These are phyloP conservation scores for Philopedon plagiatum DNA, from an alignment of 2,888 invertebrate genomes.

Conservation along the genomic window DNA sequence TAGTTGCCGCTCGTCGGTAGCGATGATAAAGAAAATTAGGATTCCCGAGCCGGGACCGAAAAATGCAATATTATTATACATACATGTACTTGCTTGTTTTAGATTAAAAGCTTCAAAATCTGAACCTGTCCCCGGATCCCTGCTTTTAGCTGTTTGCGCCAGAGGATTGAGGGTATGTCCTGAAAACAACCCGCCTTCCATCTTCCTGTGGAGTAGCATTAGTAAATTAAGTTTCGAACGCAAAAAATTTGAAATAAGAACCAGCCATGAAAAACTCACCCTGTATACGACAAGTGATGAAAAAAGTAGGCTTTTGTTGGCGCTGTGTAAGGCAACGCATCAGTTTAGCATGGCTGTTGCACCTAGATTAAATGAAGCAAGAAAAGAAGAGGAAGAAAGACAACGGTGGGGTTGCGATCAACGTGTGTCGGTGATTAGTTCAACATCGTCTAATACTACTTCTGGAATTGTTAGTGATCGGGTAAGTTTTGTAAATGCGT, in stretches of 20 bases:
- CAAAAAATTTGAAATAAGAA: constrained; percentile 97
- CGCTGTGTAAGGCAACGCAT: constrained; percentile 80
- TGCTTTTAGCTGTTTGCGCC: constrained; percentile 93
- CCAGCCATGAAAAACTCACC: constrained; percentile 89
- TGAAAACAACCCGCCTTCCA: constrained; percentile 80
- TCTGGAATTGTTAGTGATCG: constrained; percentile 97
- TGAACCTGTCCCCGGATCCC: constrained; percentile 83
- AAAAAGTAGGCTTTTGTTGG: constrained; percentile 88
- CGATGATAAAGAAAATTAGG: no score
- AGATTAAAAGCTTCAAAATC: constrained; percentile 84
- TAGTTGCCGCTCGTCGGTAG: no score
- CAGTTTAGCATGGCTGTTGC: constrained; percentile 96
- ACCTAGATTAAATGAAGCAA: constrained; percentile 86
- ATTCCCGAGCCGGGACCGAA: no score
- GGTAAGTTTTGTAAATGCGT: constrained; percentile 65
- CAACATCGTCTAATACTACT: constrained; percentile 95
- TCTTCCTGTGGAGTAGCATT: constrained; percentile 95
- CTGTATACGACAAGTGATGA: constrained; percentile 94
- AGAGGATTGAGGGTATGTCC: constrained; percentile 91
- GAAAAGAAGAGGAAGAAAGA: constrained; percentile 84
- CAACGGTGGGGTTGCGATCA: constrained; percentile 71
- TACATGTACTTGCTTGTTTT: constrained; percentile 27
- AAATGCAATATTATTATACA: no score
- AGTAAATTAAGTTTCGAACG: constrained; percentile 96
- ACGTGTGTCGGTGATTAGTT: constrained; percentile 77